phyloP scores from a whole-genome alignment of 2,113 vertebrate species.

The Salvelinus sp. region DNA sequence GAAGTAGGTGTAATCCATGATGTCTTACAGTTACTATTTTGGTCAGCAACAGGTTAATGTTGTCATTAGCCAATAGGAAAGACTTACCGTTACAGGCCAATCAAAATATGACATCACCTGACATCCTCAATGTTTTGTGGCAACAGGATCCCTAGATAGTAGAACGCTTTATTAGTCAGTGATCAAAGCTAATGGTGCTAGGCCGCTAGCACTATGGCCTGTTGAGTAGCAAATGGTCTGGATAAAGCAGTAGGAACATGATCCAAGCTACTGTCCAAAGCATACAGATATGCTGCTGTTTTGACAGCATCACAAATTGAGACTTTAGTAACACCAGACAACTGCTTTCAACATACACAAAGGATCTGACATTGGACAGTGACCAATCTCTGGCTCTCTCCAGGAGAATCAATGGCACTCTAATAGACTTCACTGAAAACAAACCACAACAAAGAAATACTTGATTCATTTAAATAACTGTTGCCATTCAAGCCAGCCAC shows the following conservation, averaged over 20 bases:
- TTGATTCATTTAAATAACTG: too few relatives aligned
- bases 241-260: conserved; percentile 25
- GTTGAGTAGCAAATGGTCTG: not conserved
- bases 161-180: too few relatives aligned
- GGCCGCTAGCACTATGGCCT: too few relatives aligned
- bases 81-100: too few relatives aligned
- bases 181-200: too few relatives aligned
- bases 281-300: conserved; percentile 52
- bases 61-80: too few relatives aligned
- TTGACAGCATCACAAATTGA: conserved; percentile 42
- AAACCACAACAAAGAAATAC: not conserved
- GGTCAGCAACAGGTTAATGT: too few relatives aligned
- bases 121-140: too few relatives aligned
- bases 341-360: conserved; percentile 8
- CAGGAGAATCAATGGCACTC: not conserved
- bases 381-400: not conserved
- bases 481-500: not conserved
- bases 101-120: too few relatives aligned
- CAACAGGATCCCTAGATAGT: too few relatives aligned
- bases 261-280: conserved; percentile 30
- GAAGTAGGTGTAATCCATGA: not conserved
- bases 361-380: conserved; percentile 1
- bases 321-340: conserved; percentile 33
- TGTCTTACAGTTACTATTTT: not conserved
- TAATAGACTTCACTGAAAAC: not conserved